Evolutionary conservation across 37 sponge, comb jelly and placozoan genomes (phyloP).

Genomic region (Spongilla lacustris): DNA sequence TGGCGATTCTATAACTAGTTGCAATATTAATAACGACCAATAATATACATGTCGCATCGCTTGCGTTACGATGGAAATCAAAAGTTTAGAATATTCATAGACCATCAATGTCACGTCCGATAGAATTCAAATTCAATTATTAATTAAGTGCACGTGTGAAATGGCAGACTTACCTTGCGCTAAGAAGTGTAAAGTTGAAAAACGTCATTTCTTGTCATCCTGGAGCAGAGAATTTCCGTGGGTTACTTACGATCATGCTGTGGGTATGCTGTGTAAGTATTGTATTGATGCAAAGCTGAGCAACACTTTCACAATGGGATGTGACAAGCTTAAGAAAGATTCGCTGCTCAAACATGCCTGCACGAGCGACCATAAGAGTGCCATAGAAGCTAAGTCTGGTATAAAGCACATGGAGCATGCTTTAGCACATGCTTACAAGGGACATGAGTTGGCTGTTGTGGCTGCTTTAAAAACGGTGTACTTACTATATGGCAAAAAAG

Average conservation of each 20-base stretch:
- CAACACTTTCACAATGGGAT: slow-evolving; percentile 15
- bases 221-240: slow-evolving; percentile 27
- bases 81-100: no score
- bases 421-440: slow-evolving; percentile 1
- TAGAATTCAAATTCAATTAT: no score
- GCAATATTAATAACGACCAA: no score
- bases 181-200: slow-evolving; percentile 3
- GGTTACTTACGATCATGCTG: neutral
- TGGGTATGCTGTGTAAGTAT: slow-evolving; percentile 1
- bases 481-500: slow-evolving; percentile 32
- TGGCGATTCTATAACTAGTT: no score
- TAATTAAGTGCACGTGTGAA: no score
- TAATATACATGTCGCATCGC: no score
- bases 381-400: slow-evolving; percentile 11
- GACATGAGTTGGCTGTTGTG: slow-evolving; percentile 8
- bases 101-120: no score
- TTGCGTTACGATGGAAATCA: no score
- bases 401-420: slow-evolving; percentile 11
- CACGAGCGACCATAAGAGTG: slow-evolving; percentile 7
- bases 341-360: slow-evolving; percentile 6
- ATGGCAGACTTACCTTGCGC: neutral
- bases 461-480: slow-evolving; percentile 10
- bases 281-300: slow-evolving; percentile 13
- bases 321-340: slow-evolving; percentile 25
- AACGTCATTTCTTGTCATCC: neutral